Conservation (phyloP, 2,888 invertebrate genomes). For the Scotopteryx bipunctaria region DNA sequence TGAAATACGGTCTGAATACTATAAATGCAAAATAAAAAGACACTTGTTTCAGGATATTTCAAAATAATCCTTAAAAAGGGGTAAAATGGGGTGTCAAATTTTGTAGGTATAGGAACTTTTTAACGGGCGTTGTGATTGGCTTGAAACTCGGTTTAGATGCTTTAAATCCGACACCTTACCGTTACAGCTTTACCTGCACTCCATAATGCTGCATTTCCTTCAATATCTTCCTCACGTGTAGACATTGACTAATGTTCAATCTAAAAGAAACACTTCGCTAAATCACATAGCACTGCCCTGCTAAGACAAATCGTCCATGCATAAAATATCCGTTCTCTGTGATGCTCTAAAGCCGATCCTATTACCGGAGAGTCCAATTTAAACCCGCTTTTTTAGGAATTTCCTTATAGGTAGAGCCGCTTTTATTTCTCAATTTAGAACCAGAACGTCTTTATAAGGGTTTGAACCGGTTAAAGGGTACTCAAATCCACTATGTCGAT, state of each 20-base stretch:
- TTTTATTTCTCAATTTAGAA: background rate
- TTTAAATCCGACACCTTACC: no score
- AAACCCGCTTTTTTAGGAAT: background rate
- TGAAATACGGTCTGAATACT: no score
- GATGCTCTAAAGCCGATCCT: no score
- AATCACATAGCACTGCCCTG: slow-evolving; percentile 12
- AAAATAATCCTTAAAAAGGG: no score
- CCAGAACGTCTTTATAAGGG: background rate
- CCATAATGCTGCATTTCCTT: slow-evolving; percentile 5
- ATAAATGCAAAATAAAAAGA: no score
- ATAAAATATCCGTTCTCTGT: no score
- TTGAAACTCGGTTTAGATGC: no score
- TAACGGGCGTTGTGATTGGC: no score
- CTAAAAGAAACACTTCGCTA: slow-evolving; percentile 26
- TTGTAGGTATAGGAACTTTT: no score
- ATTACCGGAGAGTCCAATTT: background rate
- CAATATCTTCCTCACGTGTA: slow-evolving; percentile 18
- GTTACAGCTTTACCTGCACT: background rate
- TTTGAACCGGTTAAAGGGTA: background rate
- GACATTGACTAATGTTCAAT: slow-evolving; percentile 26
- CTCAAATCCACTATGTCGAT: background rate
- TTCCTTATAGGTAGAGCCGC: background rate
- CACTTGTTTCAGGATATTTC: no score
- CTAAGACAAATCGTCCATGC: slow-evolving; percentile 1
- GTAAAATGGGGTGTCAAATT: no score